Evolutionary conservation across 2,888 invertebrate species (phyloP).

Genomic region (Opisthograptis luteolata): DNA sequence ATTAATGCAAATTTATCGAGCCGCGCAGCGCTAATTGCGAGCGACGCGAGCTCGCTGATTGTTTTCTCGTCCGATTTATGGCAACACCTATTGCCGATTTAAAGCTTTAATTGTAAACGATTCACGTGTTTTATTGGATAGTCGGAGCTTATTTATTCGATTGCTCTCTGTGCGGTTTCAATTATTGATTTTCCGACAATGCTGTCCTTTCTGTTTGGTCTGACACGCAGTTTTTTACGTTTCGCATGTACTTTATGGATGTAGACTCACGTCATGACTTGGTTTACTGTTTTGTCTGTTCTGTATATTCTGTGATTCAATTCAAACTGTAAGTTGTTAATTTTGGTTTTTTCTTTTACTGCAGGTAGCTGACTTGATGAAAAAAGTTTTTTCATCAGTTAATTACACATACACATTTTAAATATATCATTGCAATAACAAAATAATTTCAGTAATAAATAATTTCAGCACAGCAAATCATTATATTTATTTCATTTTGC

Average conservation of each 20-base stretch:
- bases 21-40: slow-evolving; percentile 82
- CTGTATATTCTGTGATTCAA: too few relatives aligned
- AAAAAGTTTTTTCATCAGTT: too few relatives aligned
- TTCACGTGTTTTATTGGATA: slow-evolving; percentile 84
- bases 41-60: slow-evolving; percentile 81
- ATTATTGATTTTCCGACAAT: slow-evolving; percentile 75
- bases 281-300: slow-evolving; percentile 13
- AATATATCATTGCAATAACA: too few relatives aligned
- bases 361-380: too few relatives aligned
- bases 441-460: not conserved
- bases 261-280: slow-evolving; percentile 15
- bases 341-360: too few relatives aligned
- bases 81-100: slow-evolving; percentile 85
- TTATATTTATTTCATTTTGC: too few relatives aligned
- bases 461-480: slow-evolving; percentile 12
- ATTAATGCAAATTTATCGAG: slow-evolving; percentile 84
- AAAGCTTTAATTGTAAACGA: slow-evolving; percentile 84
- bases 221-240: slow-evolving; percentile 50
- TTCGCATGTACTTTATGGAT: slow-evolving; percentile 19
- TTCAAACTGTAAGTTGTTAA: too few relatives aligned
- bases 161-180: slow-evolving; percentile 72
- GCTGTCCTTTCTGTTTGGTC: slow-evolving; percentile 50
- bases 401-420: too few relatives aligned
- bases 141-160: slow-evolving; percentile 79
- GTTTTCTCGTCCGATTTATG: slow-evolving; percentile 83